Conservation (phyloP, 1,140 invertebrate genomes). For the Listronotus oregonensis region DNA sequence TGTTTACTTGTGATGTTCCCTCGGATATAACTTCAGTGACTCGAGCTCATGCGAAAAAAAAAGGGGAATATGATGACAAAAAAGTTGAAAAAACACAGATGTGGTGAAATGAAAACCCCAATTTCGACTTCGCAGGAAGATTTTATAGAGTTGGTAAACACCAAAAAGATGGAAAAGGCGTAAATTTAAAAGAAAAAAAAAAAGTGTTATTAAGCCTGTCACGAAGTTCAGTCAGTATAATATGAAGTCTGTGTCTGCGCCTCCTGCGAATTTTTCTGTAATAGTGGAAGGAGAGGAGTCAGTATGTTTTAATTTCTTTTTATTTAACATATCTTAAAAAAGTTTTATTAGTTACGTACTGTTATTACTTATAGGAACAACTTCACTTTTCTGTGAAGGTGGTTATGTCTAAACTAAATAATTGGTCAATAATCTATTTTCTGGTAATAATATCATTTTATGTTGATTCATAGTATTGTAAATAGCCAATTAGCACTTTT, state of each 20-base stretch:
- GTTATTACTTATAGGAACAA: too few species aligned
- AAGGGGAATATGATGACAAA: constrained; percentile 32
- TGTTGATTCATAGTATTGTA: too few species aligned
- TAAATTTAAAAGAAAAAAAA: not conserved
- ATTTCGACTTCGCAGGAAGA: constrained; percentile 29
- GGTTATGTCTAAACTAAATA: too few species aligned
- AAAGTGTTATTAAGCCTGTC: constrained; percentile 23
- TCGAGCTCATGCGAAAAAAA: constrained; percentile 16
- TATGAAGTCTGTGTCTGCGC: constrained; percentile 36
- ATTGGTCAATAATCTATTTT: too few species aligned
- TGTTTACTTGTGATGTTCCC: constrained; percentile 26
- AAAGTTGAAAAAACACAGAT: constrained; percentile 41
- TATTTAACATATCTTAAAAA: constrained; percentile 3
- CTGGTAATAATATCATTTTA: too few species aligned
- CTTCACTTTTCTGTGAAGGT: too few species aligned
- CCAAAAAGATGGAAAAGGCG: constrained; percentile 9
- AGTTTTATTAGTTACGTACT: not conserved
- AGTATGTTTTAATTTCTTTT: constrained; percentile 40
- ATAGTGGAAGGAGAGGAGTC: constrained; percentile 48
- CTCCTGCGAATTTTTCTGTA: constrained; percentile 43
- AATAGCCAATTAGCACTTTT: too few species aligned
- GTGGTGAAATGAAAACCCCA: constrained; percentile 27
- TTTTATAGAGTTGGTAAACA: constrained; percentile 25
- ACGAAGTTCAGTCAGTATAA: constrained; percentile 40
- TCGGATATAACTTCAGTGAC: constrained; percentile 48